A percentile compares a stretch with the other conserved stretches of the same genome.
phyloP scores from a whole-genome alignment of 2,797 vertebrate genomes.

The Tadarida brasiliensis region DNA sequence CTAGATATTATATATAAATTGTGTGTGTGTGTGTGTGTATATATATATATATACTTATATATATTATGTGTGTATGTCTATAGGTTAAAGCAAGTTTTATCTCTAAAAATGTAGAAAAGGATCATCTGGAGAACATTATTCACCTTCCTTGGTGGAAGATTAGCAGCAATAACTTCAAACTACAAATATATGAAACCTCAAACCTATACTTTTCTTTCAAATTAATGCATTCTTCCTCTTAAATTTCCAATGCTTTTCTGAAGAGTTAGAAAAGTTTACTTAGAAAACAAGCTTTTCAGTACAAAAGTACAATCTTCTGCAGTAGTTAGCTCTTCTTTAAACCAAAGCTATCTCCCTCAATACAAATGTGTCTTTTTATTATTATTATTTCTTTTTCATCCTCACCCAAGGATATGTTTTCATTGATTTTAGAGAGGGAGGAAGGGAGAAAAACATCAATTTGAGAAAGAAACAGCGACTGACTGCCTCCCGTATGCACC shows the following conservation, averaged over 20 bases:
- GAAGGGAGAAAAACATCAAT: neutral
- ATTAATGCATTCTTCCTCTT: conserved; percentile 3
- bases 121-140: conserved; percentile 34
- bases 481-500: neutral
- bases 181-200: conserved; percentile 24
- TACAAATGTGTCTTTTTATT: neutral
- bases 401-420: neutral
- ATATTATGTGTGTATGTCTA: neutral
- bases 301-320: conserved; percentile 17
- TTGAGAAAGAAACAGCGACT: neutral
- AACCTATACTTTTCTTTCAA: conserved; percentile 35
- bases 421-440: neutral
- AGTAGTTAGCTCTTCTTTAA: neutral
- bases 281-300: conserved; percentile 12
- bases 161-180: conserved; percentile 42
- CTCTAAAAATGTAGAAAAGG: conserved; percentile 44
- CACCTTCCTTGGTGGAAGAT: neutral
- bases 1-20: neutral
- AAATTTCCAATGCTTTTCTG: neutral
- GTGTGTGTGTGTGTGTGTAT: neutral
- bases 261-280: conserved; percentile 45
- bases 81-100: conserved; percentile 30
- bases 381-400: neutral
- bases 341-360: neutral
- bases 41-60: neutral